Evolutionary conservation across 1,140 invertebrate genomes (phyloP).

Genomic region (Lepidurus couesii): DNA sequence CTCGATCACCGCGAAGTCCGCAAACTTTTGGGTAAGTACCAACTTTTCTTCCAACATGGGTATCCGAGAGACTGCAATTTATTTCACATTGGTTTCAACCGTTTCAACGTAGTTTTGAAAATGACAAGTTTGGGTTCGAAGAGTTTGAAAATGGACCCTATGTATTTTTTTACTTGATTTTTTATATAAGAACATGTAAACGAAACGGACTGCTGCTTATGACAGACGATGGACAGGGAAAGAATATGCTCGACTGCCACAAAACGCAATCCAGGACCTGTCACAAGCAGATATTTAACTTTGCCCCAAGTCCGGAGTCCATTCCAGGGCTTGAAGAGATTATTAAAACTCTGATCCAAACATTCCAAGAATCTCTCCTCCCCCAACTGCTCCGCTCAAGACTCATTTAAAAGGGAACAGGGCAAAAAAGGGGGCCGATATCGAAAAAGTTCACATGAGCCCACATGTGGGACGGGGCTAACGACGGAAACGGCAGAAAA

Average conservation of each 20-base stretch:
- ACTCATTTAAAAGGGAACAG: background rate
- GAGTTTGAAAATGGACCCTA: too few species aligned
- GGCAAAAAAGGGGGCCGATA: background rate
- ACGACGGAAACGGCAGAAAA: background rate
- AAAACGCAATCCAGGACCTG: conserved; percentile 17
- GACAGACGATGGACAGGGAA: background rate
- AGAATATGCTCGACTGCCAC: background rate
- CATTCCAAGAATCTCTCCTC: background rate
- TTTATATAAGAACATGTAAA: background rate
- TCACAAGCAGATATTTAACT: background rate
- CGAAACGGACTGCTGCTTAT: background rate
- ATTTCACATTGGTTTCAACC: too few species aligned
- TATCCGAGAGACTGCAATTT: background rate
- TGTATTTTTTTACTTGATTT: background rate
- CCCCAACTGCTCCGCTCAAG: background rate
- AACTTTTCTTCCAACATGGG: background rate
- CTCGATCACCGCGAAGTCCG: conserved; percentile 29
- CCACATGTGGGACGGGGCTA: background rate
- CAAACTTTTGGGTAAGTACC: conserved; percentile 27
- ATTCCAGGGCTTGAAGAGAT: background rate
- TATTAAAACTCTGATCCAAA: conserved; percentile 12
- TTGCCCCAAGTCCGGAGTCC: background rate
- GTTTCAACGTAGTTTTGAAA: background rate
- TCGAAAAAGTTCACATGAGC: background rate
- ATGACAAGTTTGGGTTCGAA: background rate